A percentile compares a stretch with the other conserved stretches of the same genome.
phyloP scores from a whole-genome alignment of 2,888 invertebrate genomes.

The Himalopsyche anomala region DNA sequence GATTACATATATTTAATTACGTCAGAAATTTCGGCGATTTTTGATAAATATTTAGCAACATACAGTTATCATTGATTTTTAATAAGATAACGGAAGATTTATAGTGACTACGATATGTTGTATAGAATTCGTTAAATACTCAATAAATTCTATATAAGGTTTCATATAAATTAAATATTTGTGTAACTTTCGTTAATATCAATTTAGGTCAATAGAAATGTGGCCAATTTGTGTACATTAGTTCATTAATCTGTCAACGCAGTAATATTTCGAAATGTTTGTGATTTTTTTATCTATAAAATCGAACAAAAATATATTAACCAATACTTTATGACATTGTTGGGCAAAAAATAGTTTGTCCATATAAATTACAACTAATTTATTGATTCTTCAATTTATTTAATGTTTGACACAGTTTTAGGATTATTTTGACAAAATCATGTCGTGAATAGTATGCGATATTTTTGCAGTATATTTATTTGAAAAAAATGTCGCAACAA shows the following conservation, averaged over 20 bases:
- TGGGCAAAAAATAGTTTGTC: background rate
- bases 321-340: background rate
- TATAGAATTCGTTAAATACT: background rate
- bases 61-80: background rate
- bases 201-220: background rate
- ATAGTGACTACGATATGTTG: background rate
- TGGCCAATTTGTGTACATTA: background rate
- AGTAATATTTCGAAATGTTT: background rate
- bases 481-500: too few species aligned
- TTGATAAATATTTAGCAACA: constrained; percentile 1
- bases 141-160: constrained; percentile 36
- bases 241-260: constrained; percentile 5
- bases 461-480: too few species aligned
- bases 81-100: background rate
- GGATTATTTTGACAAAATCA: too few species aligned
- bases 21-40: background rate
- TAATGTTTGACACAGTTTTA: too few species aligned
- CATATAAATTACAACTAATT: background rate
- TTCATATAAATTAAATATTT: background rate
- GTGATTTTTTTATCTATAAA: constrained; percentile 4
- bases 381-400: too few species aligned
- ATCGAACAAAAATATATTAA: background rate
- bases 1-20: constrained; percentile 12
- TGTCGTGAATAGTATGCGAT: too few species aligned
- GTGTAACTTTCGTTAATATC: background rate